These are phyloP conservation scores for Drosophila grimshawi DNA, from an alignment of 1,140 invertebrate genomes.

Conservation along the genomic window DNA sequence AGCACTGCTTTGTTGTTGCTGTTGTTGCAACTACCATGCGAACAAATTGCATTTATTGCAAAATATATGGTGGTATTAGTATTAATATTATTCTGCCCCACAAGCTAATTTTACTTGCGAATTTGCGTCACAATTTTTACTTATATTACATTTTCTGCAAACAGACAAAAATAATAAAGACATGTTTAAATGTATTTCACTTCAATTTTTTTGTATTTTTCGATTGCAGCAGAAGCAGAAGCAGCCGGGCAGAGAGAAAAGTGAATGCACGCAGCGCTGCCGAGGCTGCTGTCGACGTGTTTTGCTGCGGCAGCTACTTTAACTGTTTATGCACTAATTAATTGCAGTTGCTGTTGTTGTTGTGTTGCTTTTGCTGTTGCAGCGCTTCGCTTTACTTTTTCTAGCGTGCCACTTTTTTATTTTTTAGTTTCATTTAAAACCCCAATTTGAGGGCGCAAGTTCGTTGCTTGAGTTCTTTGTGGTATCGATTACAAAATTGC, in stretches of 20 bases:
- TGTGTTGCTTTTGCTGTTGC: constrained; percentile 42
- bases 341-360: constrained; percentile 51
- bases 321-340: constrained; percentile 84
- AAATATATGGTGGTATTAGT: constrained; percentile 31
- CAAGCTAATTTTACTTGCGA: constrained; percentile 46
- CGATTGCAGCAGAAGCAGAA: constrained; percentile 31
- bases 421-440: constrained; percentile 9
- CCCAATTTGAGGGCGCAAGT: constrained; percentile 34
- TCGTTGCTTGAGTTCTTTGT: constrained; percentile 76
- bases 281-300: not conserved
- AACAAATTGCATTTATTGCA: constrained; percentile 61
- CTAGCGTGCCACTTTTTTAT: not conserved
- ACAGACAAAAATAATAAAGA: constrained; percentile 29
- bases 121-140: constrained; percentile 73
- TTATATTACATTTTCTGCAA: constrained; percentile 66
- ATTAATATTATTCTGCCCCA: constrained; percentile 23
- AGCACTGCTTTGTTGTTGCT: constrained; percentile 40
- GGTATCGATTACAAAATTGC: constrained; percentile 16
- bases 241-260: constrained; percentile 53
- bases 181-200: constrained; percentile 23
- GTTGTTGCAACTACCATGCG: constrained; percentile 47
- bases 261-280: constrained; percentile 61
- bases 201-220: constrained; percentile 21
- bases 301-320: constrained; percentile 66
- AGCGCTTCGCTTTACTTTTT: constrained; percentile 35